phyloP scores from a whole-genome alignment of 2,797 vertebrate genomes.

The Eutrigla gurnardus region DNA sequence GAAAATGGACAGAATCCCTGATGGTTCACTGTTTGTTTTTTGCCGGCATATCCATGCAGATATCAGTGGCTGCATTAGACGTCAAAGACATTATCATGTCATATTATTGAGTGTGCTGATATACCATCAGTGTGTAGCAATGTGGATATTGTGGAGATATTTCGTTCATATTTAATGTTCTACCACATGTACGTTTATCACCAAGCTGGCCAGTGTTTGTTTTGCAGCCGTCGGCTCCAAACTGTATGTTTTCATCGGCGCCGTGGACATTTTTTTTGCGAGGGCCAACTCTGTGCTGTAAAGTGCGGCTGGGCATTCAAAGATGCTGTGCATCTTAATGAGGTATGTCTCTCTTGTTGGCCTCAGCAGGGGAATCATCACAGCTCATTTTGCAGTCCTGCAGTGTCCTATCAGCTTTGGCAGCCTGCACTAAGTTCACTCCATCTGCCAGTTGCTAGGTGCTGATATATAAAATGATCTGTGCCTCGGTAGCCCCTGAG shows the following conservation, averaged over 20 bases:
- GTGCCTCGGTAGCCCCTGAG: conserved; percentile 81
- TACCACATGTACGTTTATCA: conserved; percentile 14
- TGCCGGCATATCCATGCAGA: conserved; percentile 15
- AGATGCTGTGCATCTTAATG: conserved; percentile 81
- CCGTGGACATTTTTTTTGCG: conserved; percentile 49
- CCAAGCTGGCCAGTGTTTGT: conserved; percentile 29
- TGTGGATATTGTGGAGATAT: background rate
- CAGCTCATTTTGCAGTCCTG: conserved; percentile 82
- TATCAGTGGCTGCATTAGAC: conserved; percentile 35
- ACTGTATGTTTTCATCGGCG: conserved; percentile 45
- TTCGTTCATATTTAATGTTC: background rate
- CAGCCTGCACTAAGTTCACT: conserved; percentile 82
- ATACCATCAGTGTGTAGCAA: conserved; percentile 6
- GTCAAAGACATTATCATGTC: conserved; percentile 22
- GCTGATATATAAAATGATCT: conserved; percentile 88
- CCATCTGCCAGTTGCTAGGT: conserved; percentile 87
- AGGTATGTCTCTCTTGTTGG: conserved; percentile 79
- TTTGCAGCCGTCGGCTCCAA: conserved; percentile 28
- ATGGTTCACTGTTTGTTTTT: conserved; percentile 35
- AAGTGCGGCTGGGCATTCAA: conserved; percentile 68
- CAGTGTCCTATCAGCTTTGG: conserved; percentile 83
- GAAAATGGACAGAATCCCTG: conserved; percentile 51
- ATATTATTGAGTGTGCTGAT: background rate
- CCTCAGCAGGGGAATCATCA: conserved; percentile 81
- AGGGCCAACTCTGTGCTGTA: conserved; percentile 62